phyloP scores from a whole-genome alignment of 2,113 vertebrate genomes.

The Copsychus sechellarum region DNA sequence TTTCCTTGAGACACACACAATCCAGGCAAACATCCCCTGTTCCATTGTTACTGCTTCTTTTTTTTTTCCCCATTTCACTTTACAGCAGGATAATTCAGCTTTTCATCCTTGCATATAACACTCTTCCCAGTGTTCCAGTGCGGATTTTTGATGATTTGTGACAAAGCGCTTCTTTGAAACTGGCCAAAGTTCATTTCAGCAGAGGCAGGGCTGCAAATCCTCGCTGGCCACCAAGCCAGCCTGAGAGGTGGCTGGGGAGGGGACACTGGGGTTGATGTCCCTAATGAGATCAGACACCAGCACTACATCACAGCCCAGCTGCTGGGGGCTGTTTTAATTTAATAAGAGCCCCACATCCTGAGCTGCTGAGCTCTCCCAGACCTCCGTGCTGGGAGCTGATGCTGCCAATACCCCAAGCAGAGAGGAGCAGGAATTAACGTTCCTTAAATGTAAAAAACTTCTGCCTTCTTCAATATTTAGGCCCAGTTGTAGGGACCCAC shows the following conservation, averaged over 20 bases:
- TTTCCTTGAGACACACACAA: not conserved
- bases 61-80: not conserved
- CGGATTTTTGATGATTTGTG: not conserved
- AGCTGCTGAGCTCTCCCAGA: not conserved
- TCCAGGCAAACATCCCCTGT: not conserved
- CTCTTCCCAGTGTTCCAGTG: not conserved
- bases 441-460: not conserved
- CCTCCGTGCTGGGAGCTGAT: not conserved
- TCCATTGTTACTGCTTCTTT: not conserved
- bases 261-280: not conserved
- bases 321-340: not conserved
- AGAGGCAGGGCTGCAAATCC: not conserved
- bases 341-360: not conserved
- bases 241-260: not conserved
- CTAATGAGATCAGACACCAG: not conserved
- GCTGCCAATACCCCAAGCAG: not conserved
- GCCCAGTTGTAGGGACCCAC: not conserved
- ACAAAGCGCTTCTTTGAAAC: not conserved
- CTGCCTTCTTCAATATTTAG: not conserved
- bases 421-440: not conserved
- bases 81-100: slow-evolving; percentile 7
- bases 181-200: not conserved
- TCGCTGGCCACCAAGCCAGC: not conserved
- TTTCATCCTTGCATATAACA: not conserved
- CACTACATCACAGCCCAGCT: not conserved